A percentile compares a stretch with the other conserved stretches of the same genome.
Evolutionary conservation across 2,797 vertebrate species (phyloP).

Genomic region (Knipowitschia caucasica): DNA sequence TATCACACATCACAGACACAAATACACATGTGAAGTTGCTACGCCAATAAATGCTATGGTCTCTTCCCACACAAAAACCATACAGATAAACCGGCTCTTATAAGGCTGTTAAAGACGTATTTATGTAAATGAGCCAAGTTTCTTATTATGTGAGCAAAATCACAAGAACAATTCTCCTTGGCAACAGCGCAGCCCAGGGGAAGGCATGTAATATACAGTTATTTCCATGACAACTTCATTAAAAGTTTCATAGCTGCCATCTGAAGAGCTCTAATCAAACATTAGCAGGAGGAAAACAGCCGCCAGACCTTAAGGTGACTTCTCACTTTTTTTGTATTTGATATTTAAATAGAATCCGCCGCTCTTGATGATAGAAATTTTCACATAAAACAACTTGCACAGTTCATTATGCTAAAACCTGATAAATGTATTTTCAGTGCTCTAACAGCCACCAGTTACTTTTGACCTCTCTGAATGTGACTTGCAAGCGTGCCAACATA

Average conservation of each 20-base stretch:
- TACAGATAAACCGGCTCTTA: constrained; percentile 9
- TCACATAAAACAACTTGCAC: constrained; percentile 12
- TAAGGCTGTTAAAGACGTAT: constrained; percentile 18
- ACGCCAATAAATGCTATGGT: not conserved
- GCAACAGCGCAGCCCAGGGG: constrained; percentile 46
- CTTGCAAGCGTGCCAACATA: constrained; percentile 12
- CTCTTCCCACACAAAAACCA: not conserved
- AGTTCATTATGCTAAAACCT: constrained; percentile 32
- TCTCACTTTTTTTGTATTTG: constrained; percentile 24
- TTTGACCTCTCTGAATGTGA: constrained; percentile 25
- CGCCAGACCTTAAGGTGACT: constrained; percentile 36
- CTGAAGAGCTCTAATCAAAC: constrained; percentile 47
- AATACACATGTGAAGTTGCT: not conserved
- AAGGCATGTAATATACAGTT: constrained; percentile 34
- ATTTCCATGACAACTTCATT: constrained; percentile 63
- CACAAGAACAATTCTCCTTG: constrained; percentile 49
- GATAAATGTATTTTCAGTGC: constrained; percentile 22
- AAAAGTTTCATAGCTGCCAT: constrained; percentile 47
- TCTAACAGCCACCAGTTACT: constrained; percentile 20
- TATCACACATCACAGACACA: too few species aligned
- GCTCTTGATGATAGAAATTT: constrained; percentile 18
- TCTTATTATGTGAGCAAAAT: constrained; percentile 31
- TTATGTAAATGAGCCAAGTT: constrained; percentile 46
- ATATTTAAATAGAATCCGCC: constrained; percentile 22
- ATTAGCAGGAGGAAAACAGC: constrained; percentile 40